Evolutionary conservation across 1,140 invertebrate genomes (phyloP).

Genomic region (Camponotus pennsylvanicus): DNA sequence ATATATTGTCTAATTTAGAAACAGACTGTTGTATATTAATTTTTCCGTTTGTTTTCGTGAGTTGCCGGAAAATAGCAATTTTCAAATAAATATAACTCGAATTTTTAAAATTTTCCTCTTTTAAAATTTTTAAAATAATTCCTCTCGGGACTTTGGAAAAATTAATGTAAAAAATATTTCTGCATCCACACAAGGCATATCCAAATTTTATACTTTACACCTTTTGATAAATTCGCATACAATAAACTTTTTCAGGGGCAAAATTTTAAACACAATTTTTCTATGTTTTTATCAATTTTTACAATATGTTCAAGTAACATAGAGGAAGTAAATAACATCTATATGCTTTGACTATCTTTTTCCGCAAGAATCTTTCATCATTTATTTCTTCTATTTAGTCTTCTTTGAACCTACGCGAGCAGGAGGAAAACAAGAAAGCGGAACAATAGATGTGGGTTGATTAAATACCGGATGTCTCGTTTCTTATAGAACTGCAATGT

Average conservation of each 20-base stretch:
- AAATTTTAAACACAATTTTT: conserved; percentile 1
- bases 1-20: conserved; percentile 40
- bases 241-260: neutral
- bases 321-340: conserved; percentile 9
- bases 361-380: neutral
- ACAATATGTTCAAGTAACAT: neutral
- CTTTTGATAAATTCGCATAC: neutral
- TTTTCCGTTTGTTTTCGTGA: neutral
- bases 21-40: conserved; percentile 15
- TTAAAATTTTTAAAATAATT: neutral
- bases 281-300: neutral
- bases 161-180: conserved; percentile 1
- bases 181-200: neutral
- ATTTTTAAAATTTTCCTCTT: neutral
- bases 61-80: conserved; percentile 3
- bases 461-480: conserved; percentile 55
- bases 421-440: conserved; percentile 57
- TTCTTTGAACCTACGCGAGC: conserved; percentile 4
- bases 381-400: conserved; percentile 15
- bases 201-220: neutral
- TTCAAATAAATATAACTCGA: neutral
- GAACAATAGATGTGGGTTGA: conserved; percentile 70
- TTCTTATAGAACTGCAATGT: neutral
- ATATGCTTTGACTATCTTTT: neutral
- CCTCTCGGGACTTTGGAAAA: neutral